Evolutionary conservation across 1,140 invertebrate genomes (phyloP).

Genomic region (Drosophila kurseongensis): DNA sequence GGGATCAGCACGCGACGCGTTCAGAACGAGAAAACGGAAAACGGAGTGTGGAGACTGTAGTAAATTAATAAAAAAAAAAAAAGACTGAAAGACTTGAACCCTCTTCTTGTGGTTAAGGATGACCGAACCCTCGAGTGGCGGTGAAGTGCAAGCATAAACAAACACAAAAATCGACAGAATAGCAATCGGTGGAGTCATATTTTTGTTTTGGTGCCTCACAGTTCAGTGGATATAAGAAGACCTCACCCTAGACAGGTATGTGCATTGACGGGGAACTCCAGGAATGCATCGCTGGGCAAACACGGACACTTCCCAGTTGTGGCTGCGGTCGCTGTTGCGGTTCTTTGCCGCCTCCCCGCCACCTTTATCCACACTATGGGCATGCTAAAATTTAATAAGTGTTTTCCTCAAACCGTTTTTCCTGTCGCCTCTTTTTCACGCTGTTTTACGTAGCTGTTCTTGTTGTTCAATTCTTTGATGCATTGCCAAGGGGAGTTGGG

Average conservation of each 20-base stretch:
- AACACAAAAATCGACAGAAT: conserved; percentile 20
- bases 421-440: conserved; percentile 59
- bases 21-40: conserved; percentile 57
- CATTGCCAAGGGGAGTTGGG: conserved; percentile 31
- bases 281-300: conserved; percentile 21
- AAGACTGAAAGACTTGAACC: conserved; percentile 1
- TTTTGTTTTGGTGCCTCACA: conserved; percentile 47
- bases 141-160: conserved; percentile 60
- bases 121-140: conserved; percentile 54
- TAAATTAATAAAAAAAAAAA: conserved; percentile 9
- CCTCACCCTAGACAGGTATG: conserved; percentile 52
- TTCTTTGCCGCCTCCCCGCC: conserved; percentile 13
- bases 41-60: conserved; percentile 1
- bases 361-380: conserved; percentile 40
- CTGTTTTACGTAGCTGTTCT: conserved; percentile 40
- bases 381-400: conserved; percentile 79
- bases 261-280: conserved; percentile 32
- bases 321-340: conserved; percentile 53
- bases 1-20: conserved; percentile 72
- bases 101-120: conserved; percentile 56
- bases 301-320: conserved; percentile 17
- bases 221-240: conserved; percentile 56
- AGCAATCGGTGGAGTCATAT: conserved; percentile 26
- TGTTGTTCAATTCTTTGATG: conserved; percentile 57
- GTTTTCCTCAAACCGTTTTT: conserved; percentile 76